Evolutionary conservation across 2,797 vertebrate species (phyloP), one percentile per base, ranked within the genome.

Genomic region (Sciaenops ocellatus): DNA sequence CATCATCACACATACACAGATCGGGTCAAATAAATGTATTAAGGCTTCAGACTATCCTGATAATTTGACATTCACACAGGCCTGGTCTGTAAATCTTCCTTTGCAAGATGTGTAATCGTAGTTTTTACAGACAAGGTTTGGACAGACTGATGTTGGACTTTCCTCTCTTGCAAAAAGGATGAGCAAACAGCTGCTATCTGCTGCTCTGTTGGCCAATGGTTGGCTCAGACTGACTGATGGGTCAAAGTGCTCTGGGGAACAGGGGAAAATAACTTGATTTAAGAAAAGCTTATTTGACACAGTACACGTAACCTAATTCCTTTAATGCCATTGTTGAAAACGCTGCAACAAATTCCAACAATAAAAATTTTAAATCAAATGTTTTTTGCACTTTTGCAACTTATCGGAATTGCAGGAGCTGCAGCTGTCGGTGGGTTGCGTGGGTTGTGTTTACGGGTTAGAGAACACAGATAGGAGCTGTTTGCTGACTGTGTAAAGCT

Each of bases 121-220:
- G 42, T 44, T 44, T 44, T 44, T 44, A 62, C 20, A 62, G 11
- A 22, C 42, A 52, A 16, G 47, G n/a, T 75, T 79, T 63, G 0
- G 46, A 65, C 26, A 54, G 26, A 42, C 42, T 42, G 42, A 67
- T 57, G 70, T 62, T 12, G 42, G 12, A 15, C 42, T 44, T 44
- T 15, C 12, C 41, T 12, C 41, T 42, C 41, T 11, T 42, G 9
- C 41, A 10, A 10, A 75, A 85, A 62, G 3, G 66, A 84, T 59
- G 52, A 90, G 64, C 78, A 93, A 92, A 93, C 90, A 90, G 63
- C 47, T 69, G 70, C 30, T 90, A 90, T 91, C 88, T 79, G 66
- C 74, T 90, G 85, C 61, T 78, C 76, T 26, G 46, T 10, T 28
- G 78, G 84, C 73, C 87, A 84, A 47, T 85, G 77, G 13, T 15